phyloP scores from a whole-genome alignment of 1,140 invertebrate genomes.

The Pseudomyrmex flavicornis region DNA sequence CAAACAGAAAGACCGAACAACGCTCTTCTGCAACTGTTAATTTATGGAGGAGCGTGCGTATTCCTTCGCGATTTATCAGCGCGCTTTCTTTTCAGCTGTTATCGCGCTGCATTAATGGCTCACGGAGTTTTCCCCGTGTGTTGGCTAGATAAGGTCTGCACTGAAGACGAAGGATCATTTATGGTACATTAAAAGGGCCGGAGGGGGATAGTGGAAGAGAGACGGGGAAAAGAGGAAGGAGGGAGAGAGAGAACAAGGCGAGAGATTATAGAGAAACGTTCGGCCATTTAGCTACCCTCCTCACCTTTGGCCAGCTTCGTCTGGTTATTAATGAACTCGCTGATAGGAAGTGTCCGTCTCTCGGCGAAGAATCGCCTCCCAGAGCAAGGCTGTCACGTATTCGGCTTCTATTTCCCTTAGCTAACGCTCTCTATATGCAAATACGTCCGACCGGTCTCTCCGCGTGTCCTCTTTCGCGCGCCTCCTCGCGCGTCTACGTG shows the following conservation, averaged over 20 bases:
- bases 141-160: conserved; percentile 71
- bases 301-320: conserved; percentile 73
- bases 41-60: conserved; percentile 51
- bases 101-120: conserved; percentile 71
- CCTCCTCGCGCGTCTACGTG: conserved; percentile 44
- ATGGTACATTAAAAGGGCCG: conserved; percentile 70
- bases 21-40: conserved; percentile 27
- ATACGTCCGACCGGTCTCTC: conserved; percentile 80
- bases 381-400: conserved; percentile 83
- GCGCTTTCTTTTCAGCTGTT: conserved; percentile 67
- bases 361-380: conserved; percentile 80
- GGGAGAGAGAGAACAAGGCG: not conserved
- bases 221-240: conserved; percentile 12
- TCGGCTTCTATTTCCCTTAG: conserved; percentile 85
- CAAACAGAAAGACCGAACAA: not conserved
- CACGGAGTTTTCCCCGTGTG: conserved; percentile 70
- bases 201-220: conserved; percentile 32
- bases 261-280: conserved; percentile 71
- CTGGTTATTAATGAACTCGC: conserved; percentile 81
- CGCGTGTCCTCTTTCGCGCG: conserved; percentile 69
- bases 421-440: conserved; percentile 86
- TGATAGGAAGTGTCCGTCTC: conserved; percentile 82
- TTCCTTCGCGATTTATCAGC: conserved; percentile 74
- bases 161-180: conserved; percentile 67
- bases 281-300: conserved; percentile 75